phyloP scores from a whole-genome alignment of 2,113 vertebrate species.

The Pao palembangensis region DNA sequence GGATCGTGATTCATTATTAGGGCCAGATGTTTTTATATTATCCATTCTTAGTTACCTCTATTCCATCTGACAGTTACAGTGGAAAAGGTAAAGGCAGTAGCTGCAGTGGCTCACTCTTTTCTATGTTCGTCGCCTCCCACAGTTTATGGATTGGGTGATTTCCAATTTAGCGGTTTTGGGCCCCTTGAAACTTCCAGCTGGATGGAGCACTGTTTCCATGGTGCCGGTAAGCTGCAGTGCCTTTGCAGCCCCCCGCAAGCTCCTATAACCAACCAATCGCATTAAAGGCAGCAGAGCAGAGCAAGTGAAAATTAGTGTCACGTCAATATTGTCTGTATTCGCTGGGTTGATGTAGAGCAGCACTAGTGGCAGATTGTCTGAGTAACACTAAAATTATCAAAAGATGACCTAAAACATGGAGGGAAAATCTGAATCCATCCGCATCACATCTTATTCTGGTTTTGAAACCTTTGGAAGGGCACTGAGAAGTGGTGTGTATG shows the following conservation, averaged over 20 bases:
- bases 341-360: too few relatives aligned
- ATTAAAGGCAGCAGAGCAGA: constrained; percentile 7
- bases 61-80: constrained; percentile 24
- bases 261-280: constrained; percentile 31
- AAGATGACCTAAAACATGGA: too few relatives aligned
- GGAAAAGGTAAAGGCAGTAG: constrained; percentile 41
- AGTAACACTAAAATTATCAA: too few relatives aligned
- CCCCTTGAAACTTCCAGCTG: constrained; percentile 35
- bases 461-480: too few relatives aligned
- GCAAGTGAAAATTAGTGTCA: constrained; percentile 1
- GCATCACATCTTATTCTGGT: too few relatives aligned
- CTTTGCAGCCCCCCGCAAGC: constrained; percentile 39
- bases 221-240: constrained; percentile 44
- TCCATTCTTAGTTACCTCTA: constrained; percentile 1
- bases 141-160: constrained; percentile 42
- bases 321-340: background rate
- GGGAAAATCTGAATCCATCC: too few relatives aligned
- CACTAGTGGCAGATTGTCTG: too few relatives aligned
- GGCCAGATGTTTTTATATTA: background rate
- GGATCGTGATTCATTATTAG: background rate
- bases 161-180: constrained; percentile 50
- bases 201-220: constrained; percentile 57
- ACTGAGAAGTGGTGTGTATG: too few relatives aligned
- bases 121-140: constrained; percentile 55
- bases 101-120: constrained; percentile 33